Base-by-base conservation (phyloP, 1,140 invertebrate species). In the Hesperophylax magnus region DNA sequence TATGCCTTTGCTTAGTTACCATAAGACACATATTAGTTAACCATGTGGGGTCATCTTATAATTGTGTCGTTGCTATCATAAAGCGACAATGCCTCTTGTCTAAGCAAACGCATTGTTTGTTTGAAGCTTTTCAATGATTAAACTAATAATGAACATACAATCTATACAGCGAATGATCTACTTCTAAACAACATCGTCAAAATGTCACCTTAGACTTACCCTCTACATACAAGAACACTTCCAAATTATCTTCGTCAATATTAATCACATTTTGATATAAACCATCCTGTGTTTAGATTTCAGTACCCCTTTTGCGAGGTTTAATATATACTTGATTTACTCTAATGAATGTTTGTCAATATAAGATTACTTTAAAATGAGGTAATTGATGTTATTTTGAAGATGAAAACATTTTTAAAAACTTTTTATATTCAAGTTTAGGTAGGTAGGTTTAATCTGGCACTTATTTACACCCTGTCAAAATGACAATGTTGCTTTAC, bases 161-260 rank as follows among this genome's bases (percentile, higher is more conserved):
- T 75, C 52, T 58, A 56, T 58, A 75, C 72, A 75, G 54, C 72
- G 72, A 75, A 24, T 69, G 53, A 17, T 60, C 72, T 58, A 75
- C 72, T 75, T 7, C 72, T 75, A 75, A 75, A 75, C 72, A 75
- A 18, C 53, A 31, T n/a, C 72, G 60, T 34, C 54, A 27, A 75
- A 20, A 20, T 52, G n/a, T 72, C 63, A 34, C 31, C 67, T 71
- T 47, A 47, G 15, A 71, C 72, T 75, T 75, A 75, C 72, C 72
- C 72, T 75, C 72, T 75, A 75, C 72, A 75, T 58, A 75, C 72
- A 75, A 58, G 72, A n/a, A 58, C 53, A 58, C 72, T 39, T 75
- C 52, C 52, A 75, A 58, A 75, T 52, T 75, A 75, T 75, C 72
- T 75, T 60, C 53, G n/a, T 75, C 53, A 54, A 20, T 72, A 52